Conservation (phyloP, 1,140 invertebrate genomes). For the Pentalonia nigronervosa region DNA sequence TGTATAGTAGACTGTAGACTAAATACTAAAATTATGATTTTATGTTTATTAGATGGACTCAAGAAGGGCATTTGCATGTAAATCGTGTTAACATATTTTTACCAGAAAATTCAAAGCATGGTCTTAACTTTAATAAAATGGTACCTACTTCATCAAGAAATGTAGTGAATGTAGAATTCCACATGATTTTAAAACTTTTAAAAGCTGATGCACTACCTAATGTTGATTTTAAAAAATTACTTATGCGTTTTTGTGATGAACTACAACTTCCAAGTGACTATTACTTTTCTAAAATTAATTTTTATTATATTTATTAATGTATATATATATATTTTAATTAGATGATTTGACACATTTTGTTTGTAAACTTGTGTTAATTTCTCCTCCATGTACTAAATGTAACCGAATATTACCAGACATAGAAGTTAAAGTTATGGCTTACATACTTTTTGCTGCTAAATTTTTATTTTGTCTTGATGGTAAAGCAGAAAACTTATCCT, state of each 20-base stretch:
- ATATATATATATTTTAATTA: neutral
- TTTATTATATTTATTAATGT: neutral
- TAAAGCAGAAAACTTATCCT: slow-evolving; percentile 29
- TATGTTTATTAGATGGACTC: slow-evolving; percentile 27
- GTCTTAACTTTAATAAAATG: neutral
- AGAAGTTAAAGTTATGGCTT: slow-evolving; percentile 51
- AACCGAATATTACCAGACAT: neutral
- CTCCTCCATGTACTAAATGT: slow-evolving; percentile 9
- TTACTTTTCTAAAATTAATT: neutral
- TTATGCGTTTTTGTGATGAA: slow-evolving; percentile 36
- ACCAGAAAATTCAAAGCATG: slow-evolving; percentile 36
- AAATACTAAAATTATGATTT: neutral
- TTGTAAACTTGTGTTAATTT: slow-evolving; percentile 29
- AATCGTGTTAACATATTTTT: slow-evolving; percentile 52
- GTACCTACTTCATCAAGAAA: slow-evolving; percentile 5
- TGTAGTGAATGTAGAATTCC: neutral
- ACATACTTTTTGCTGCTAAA: slow-evolving; percentile 53
- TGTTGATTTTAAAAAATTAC: slow-evolving; percentile 35
- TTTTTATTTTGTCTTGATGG: slow-evolving; percentile 56
- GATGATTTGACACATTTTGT: slow-evolving; percentile 26
- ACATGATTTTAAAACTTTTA: slow-evolving; percentile 3
- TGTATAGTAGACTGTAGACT: neutral
- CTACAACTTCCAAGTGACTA: slow-evolving; percentile 44
- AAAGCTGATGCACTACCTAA: neutral
- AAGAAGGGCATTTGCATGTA: slow-evolving; percentile 52